phyloP scores from a whole-genome alignment of 2,113 vertebrate genomes.

The Apus apus region DNA sequence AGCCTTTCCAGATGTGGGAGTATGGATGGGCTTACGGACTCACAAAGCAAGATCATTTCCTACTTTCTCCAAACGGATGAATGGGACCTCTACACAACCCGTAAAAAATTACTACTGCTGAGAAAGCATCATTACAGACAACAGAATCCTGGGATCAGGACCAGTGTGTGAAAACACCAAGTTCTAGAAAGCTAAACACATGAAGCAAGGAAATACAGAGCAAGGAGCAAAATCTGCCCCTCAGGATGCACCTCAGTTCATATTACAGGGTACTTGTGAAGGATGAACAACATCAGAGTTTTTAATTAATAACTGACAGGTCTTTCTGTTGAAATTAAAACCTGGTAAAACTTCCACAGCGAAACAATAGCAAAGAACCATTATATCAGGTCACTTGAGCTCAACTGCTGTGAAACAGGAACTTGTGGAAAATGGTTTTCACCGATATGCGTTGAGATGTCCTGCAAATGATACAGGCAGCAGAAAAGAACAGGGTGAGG shows the following conservation, averaged over 20 bases:
- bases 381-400: neutral
- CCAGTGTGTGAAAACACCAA: neutral
- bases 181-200: neutral
- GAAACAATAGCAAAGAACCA: neutral
- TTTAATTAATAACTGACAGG: neutral
- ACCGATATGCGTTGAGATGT: neutral
- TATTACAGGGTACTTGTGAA: neutral
- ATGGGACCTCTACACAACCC: neutral
- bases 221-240: neutral
- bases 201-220: neutral
- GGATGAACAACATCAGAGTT: neutral
- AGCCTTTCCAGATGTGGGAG: conserved; percentile 64
- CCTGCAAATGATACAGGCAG: neutral
- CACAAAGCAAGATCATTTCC: neutral
- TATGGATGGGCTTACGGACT: neutral
- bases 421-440: neutral
- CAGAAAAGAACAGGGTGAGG: neutral
- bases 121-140: neutral
- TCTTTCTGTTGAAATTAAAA: neutral
- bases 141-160: neutral
- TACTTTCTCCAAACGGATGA: neutral
- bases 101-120: neutral
- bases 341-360: neutral
- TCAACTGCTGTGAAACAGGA: neutral
- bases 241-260: neutral